Percentiles rank a stretch among this genome's conserved stretches.
phyloP scores from a whole-genome alignment of 2,113 vertebrate genomes.

The Chaetodon trifascialis region DNA sequence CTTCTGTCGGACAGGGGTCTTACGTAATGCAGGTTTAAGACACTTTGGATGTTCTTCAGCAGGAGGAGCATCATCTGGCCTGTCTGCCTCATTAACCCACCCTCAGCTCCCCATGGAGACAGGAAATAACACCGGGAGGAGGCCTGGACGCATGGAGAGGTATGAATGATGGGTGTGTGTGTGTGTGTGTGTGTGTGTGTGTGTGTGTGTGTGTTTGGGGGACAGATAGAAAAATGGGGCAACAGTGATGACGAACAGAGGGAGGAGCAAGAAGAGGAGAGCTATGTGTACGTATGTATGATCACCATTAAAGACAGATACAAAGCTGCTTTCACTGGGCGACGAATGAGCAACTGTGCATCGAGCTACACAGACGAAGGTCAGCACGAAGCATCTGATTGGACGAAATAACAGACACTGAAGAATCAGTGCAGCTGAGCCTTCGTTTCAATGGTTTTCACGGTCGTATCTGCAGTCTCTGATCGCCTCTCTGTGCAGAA shows the following conservation, averaged over 20 bases:
- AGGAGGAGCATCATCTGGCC: conserved; percentile 76
- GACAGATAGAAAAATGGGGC: conserved; percentile 32
- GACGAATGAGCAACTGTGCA: too few relatives aligned
- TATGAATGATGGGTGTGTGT: conserved; percentile 35
- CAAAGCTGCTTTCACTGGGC: background rate
- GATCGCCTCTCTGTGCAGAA: too few relatives aligned
- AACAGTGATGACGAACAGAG: conserved; percentile 5
- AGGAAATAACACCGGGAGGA: conserved; percentile 65
- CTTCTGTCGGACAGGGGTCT: conserved; percentile 11
- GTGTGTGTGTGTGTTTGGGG: background rate
- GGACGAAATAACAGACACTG: too few relatives aligned
- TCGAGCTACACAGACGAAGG: too few relatives aligned
- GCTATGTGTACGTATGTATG: too few relatives aligned
- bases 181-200: background rate
- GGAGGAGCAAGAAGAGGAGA: background rate
- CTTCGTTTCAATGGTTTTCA: too few relatives aligned
- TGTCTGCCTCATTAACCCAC: conserved; percentile 77
- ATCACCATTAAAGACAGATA: too few relatives aligned
- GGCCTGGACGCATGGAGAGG: conserved; percentile 41
- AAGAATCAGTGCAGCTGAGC: too few relatives aligned
- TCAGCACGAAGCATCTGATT: too few relatives aligned
- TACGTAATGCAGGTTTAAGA: conserved; percentile 58
- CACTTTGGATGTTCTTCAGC: conserved; percentile 69
- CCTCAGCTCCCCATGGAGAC: conserved; percentile 63
- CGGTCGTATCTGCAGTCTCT: too few relatives aligned